Evolutionary conservation across 2,888 invertebrate genomes (phyloP).

Genomic region (Athetis lepigone): DNA sequence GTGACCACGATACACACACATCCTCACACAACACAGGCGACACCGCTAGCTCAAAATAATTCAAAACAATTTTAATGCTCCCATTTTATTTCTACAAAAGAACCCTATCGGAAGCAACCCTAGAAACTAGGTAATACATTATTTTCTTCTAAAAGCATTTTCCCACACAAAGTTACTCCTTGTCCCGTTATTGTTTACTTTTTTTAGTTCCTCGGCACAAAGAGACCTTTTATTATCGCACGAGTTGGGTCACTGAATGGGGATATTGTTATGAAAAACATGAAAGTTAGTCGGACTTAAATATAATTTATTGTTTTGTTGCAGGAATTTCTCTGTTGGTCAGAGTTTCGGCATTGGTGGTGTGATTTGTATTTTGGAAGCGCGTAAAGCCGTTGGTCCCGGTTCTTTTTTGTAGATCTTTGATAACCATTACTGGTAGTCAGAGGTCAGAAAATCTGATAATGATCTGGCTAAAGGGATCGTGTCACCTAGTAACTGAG

Average conservation of each 20-base stretch:
- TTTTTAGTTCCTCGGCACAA: conserved; percentile 52
- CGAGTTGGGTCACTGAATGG: conserved; percentile 44
- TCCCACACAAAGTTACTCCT: conserved; percentile 54
- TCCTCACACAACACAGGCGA: too few species aligned
- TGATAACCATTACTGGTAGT: too few species aligned
- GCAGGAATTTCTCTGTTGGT: conserved; percentile 14
- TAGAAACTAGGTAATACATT: conserved; percentile 42
- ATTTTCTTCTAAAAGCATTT: conserved; percentile 56
- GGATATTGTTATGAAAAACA: conserved; percentile 41
- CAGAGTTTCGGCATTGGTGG: too few species aligned
- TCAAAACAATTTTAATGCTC: neutral
- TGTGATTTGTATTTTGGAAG: too few species aligned
- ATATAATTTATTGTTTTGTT: conserved; percentile 37
- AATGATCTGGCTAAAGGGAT: too few species aligned
- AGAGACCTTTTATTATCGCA: conserved; percentile 49
- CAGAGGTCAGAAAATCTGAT: too few species aligned
- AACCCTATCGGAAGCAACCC: conserved; percentile 15
- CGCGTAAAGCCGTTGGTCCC: too few species aligned
- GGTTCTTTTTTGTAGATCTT: too few species aligned
- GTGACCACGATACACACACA: too few species aligned
- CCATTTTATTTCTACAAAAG: conserved; percentile 12
- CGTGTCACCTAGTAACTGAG: too few species aligned
- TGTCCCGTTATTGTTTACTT: conserved; percentile 53
- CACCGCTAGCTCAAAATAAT: neutral
- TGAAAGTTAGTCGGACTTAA: conserved; percentile 45